Base-by-base conservation (phyloP, 2,888 invertebrate genomes). In the Catocala nupta region DNA sequence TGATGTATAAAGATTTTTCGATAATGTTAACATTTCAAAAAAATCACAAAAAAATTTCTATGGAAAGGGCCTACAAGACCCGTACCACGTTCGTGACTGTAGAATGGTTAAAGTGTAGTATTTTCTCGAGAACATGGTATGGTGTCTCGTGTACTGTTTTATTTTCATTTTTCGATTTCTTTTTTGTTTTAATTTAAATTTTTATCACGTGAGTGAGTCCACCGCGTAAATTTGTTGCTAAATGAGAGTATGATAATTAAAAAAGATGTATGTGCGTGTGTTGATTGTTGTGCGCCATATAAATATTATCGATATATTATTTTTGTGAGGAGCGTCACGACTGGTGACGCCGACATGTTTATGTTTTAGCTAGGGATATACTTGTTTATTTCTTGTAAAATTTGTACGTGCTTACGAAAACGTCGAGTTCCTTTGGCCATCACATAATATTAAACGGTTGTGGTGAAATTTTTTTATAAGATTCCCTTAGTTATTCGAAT, bases 261-360 rank as follows among this genome's bases (percentile, higher is more conserved):
- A 68, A 68, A 63, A 71, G 82, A 86, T 88, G 82, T 90, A 87
- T 84, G 90, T 83, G 92, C 92, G 91, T 88, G 85, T 89, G 92
- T 93, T 93, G 88, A 84, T 86, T 91, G 93, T 92, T 92, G 88
- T 86, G 86, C 92, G 92, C 92, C 88, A 84, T 90, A 85, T 81
- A 87, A 82, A 80, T 86, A 83, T 77, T 80, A 81, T 81, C 75
- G 76, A 85, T 85, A 83, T 79, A 79, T 80, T 80, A 73, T 81
- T 82, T 77, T 77, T 68, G 71, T 65, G 71, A 65, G 72, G 62
- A 70, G 81, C 74, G 86, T 85, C 89, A 83, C 87, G 77, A 76
- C 76, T 80, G 59, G 73, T 80, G 81, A 64, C 77, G 70, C 73
- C 62, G 50, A 67, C 53, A 65, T 73, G 75, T 70, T 70, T 70